A percentile compares a stretch with the other conserved stretches of the same genome.
These are phyloP conservation scores for Pyrocephalus nanus DNA, from an alignment of 2,797 vertebrate genomes.

Conservation along the genomic window DNA sequence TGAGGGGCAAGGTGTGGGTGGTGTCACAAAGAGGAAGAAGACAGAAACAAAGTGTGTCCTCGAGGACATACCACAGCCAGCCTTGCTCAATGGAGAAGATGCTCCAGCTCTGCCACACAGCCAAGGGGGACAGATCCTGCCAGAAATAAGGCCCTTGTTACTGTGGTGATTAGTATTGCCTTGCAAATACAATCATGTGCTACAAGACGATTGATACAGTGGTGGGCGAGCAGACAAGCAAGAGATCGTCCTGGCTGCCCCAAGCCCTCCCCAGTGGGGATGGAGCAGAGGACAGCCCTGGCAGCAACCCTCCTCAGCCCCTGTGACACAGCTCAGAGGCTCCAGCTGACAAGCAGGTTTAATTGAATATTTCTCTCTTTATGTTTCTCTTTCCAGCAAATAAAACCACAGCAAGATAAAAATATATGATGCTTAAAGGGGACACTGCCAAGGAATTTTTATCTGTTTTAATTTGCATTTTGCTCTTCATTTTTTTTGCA, in stretches of 20 bases:
- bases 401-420: conserved; percentile 48
- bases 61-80: background rate
- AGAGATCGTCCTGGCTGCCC: background rate
- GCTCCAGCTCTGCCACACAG: rapidly evolving
- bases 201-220: background rate
- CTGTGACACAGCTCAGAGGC: rapidly evolving
- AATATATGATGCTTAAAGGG: conserved; percentile 62
- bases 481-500: background rate
- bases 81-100: rapidly evolving
- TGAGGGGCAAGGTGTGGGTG: too few relatives aligned
- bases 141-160: background rate
- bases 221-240: rapidly evolving
- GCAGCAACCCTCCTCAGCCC: background rate
- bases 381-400: conserved; percentile 52
- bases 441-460: conserved; percentile 47
- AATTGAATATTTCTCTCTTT: conserved; percentile 59
- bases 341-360: background rate
- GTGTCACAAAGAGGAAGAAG: background rate
- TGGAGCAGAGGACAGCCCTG: rapidly evolving
- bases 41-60: rapidly evolving
- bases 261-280: background rate
- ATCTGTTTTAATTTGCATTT: conserved; percentile 30
- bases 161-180: background rate
- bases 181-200: rapidly evolving
- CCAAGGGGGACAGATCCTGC: background rate